Evolutionary conservation across 1,140 invertebrate species (phyloP).

Genomic region (Drepana arcuata): DNA sequence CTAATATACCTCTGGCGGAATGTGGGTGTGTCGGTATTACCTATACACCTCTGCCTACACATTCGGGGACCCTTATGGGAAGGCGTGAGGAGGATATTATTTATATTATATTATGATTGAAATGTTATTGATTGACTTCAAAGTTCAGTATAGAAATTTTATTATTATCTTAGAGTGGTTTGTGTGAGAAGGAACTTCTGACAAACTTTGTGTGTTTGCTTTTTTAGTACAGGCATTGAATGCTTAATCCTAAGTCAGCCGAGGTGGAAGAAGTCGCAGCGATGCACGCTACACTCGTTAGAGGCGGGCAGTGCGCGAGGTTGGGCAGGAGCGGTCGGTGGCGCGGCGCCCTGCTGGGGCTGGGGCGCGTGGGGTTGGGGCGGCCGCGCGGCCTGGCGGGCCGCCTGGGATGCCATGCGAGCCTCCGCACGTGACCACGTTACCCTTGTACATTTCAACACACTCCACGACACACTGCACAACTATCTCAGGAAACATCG

Average conservation of each 20-base stretch:
- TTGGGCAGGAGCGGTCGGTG: conserved; percentile 64
- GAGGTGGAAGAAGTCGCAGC: conserved; percentile 87
- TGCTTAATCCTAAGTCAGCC: conserved; percentile 86
- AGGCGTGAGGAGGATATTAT: too few species aligned
- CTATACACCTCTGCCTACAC: too few species aligned
- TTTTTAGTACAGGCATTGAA: conserved; percentile 79
- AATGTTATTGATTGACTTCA: too few species aligned
- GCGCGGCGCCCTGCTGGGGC: conserved; percentile 69
- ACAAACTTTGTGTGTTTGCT: conserved; percentile 8
- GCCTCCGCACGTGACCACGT: conserved; percentile 87
- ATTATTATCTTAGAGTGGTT: too few species aligned
- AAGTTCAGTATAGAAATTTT: too few species aligned
- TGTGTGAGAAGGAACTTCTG: too few species aligned
- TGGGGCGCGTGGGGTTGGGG: conserved; percentile 74
- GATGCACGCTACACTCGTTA: conserved; percentile 89
- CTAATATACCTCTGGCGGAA: too few species aligned
- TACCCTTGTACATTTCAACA: conserved; percentile 86
- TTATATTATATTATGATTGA: too few species aligned
- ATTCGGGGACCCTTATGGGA: too few species aligned
- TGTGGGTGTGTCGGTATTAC: too few species aligned
- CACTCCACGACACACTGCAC: conserved; percentile 87
- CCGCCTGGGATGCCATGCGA: conserved; percentile 92
- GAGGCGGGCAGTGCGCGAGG: conserved; percentile 87
- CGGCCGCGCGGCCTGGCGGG: conserved; percentile 78
- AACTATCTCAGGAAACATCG: conserved; percentile 93